Conservation (phyloP, 2,888 invertebrate species). For the Acronicta psi region DNA sequence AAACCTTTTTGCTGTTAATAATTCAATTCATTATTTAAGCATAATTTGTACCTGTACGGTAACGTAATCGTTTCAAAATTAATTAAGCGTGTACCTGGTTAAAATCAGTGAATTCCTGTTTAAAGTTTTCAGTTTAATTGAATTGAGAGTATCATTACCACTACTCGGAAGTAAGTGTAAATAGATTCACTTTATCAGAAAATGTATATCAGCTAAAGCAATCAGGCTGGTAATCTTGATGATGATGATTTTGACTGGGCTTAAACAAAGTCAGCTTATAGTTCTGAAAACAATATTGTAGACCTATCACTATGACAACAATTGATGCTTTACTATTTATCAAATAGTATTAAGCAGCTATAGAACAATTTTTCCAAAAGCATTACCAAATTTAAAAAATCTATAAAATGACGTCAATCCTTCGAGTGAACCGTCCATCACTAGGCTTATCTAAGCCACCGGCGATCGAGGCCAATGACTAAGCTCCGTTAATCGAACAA, state of each 20-base stretch:
- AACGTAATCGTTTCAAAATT: slow-evolving; percentile 24
- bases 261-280: too few species aligned
- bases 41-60: slow-evolving; percentile 23
- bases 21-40: slow-evolving; percentile 13
- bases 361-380: slow-evolving; percentile 1
- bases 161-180: neutral
- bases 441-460: slow-evolving; percentile 71
- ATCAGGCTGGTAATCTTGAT: too few species aligned
- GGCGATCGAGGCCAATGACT: slow-evolving; percentile 80
- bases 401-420: slow-evolving; percentile 18
- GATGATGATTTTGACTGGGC: too few species aligned
- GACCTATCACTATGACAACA: too few species aligned
- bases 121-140: slow-evolving; percentile 22
- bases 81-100: slow-evolving; percentile 17
- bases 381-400: slow-evolving; percentile 10
- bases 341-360: too few species aligned
- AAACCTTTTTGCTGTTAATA: too few species aligned
- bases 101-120: slow-evolving; percentile 25
- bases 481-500: slow-evolving; percentile 85
- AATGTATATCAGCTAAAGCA: too few species aligned
- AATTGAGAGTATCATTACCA: slow-evolving; percentile 16
- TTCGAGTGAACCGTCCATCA: slow-evolving; percentile 48
- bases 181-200: too few species aligned
- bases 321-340: too few species aligned
- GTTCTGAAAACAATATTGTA: too few species aligned